Evolutionary conservation across 2,113 vertebrate species (phyloP).

Genomic region (Orientallactaga bullata): DNA sequence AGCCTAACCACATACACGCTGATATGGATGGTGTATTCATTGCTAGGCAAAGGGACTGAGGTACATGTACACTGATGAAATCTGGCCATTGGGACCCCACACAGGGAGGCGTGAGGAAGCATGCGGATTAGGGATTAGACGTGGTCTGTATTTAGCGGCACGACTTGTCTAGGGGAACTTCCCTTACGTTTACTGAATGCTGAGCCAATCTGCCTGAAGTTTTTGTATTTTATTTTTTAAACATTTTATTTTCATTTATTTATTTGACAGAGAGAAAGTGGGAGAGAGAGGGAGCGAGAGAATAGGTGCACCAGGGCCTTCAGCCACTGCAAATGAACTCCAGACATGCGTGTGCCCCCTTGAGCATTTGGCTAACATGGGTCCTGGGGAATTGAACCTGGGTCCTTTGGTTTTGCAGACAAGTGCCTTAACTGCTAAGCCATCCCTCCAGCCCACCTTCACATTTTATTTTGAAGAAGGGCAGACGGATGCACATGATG

Average conservation of each 20-base stretch:
- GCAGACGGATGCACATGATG: neutral
- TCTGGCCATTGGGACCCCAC: neutral
- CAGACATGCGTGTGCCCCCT: too few relatives aligned
- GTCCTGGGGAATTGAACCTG: too few relatives aligned
- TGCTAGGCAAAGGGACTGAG: neutral
- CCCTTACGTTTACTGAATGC: constrained; percentile 63
- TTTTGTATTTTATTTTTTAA: too few relatives aligned
- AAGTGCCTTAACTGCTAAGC: too few relatives aligned
- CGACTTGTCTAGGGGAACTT: constrained; percentile 50
- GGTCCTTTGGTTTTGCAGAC: too few relatives aligned
- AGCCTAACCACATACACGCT: neutral
- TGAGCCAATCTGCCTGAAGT: constrained; percentile 63
- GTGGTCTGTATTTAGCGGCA: neutral
- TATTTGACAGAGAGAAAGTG: too few relatives aligned
- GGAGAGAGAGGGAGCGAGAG: too few relatives aligned
- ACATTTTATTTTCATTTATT: too few relatives aligned
- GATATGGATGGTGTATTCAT: neutral
- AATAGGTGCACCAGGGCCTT: too few relatives aligned
- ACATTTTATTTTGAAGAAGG: constrained; percentile 71
- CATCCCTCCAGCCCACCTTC: too few relatives aligned
- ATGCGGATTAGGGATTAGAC: neutral
- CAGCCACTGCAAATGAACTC: too few relatives aligned
- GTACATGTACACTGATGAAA: neutral
- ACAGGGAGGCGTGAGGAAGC: neutral
- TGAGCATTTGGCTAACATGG: too few relatives aligned